Evolutionary conservation across 2,888 invertebrate genomes (phyloP), one percentile per base, ranked within the genome.

Genomic region (Iselma pallidipennis): DNA sequence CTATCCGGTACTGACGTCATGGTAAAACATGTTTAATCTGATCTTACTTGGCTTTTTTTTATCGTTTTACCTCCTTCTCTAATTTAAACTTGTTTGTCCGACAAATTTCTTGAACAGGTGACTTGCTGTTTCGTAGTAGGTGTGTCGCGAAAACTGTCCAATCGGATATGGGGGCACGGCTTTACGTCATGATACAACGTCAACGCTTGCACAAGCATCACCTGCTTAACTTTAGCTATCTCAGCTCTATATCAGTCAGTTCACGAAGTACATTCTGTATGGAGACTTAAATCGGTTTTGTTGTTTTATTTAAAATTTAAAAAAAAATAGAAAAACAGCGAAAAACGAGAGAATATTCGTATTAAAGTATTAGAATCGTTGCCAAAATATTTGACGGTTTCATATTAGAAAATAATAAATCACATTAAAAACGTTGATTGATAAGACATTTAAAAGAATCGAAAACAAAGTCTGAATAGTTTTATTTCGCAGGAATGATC

Each of bases 401-500:
- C n/a, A n/a, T n/a, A n/a, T n/a, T n/a, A n/a, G n/a, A 45, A 45
- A 45, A 37, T 1, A 21, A 21, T 12, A 12, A 21, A 19, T 45
- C n/a, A n/a, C n/a, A n/a, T n/a, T n/a, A n/a, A n/a, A n/a, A n/a
- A n/a, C n/a, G n/a, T n/a, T n/a, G n/a, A n/a, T n/a, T n/a, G n/a
- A n/a, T n/a, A n/a, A n/a, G 2, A 10, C 3, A 12, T 12, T 10
- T 21, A 21, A 19, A 12, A 45, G 4, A 21, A 19, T 10, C 5
- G 5, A 6, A 25, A 25, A 25, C 25, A 6, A 25, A 25, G 25
- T 25, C 25, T 25, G 25, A 4, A 25, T 25, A 25, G 25, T 62
- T 66, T 66, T 66, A 9, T 58, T 71, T 65, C 64, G 49, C 67
- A 71, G 71, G 71, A 65, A 64, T 55, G 61, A 63, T 52, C 50